Base-by-base conservation (phyloP, 2,113 vertebrate species). In the Gopherus evgoodei region DNA sequence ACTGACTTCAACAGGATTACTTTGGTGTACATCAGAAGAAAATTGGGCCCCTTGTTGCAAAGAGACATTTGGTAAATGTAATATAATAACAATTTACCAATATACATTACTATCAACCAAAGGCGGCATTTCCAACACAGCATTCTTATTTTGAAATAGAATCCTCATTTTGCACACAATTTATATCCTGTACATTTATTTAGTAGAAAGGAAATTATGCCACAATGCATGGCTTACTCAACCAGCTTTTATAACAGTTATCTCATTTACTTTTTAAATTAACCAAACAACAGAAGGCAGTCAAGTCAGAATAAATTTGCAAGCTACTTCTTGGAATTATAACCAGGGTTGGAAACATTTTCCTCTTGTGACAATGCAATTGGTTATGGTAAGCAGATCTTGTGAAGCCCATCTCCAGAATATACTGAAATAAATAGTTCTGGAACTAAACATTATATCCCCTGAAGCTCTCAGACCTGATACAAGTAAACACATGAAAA, bases 311-410 rank as follows among this genome's bases (percentile, higher is more conserved):
- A 87, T 83, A 80, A 90, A 92, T 91, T 90, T 83, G 83, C 16
- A 80, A 89, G 27, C 75, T 82, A 42, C 85, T 91, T 81, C 83
- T 87, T 88, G 83, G 80, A 76, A 56, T n/a, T 54, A 81, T 84
- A 91, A 11, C 50, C 49, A 75, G 91, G 52, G 56, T 7, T 27
- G 22, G 25, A 62, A 49, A 94, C 1, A 1, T 86, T 91, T 91
- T 93, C 50, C 81, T 80, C 10, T 56, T 90, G 86, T 94, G 96
- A 95, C 95, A 96, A 11, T 14, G 53, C 72, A 96, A 97, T 96
- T 42, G 92, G 72, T 86, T 79, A 96, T 93, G 94, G 86, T 88
- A 76, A 59, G 10, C 49, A 86, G 87, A 88, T 78, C 79, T 44
- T 8, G 29, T 12, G 88, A 93, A 96, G 95, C 89, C 22, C 54